Conservation (phyloP, 2,797 vertebrate genomes). For the Oreortyx pictus region DNA sequence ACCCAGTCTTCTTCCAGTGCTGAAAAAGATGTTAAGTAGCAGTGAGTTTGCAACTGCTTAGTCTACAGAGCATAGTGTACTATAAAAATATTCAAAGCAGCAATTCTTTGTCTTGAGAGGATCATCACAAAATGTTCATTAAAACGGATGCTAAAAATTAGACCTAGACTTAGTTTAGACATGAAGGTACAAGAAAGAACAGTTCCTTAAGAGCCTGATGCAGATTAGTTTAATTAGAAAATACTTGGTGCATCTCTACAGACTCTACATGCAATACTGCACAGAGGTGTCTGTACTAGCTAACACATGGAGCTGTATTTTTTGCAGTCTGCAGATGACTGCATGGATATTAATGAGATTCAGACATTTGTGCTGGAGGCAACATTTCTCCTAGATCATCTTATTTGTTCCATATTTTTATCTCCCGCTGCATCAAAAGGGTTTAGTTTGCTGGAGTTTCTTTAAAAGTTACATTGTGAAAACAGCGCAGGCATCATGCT, state of each 20-base stretch:
- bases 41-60: background rate
- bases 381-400: slow-evolving; percentile 47
- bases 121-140: background rate
- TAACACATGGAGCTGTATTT: slow-evolving; percentile 16
- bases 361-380: slow-evolving; percentile 50
- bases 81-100: background rate
- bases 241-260: background rate
- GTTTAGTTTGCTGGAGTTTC: slow-evolving; percentile 43
- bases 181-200: background rate
- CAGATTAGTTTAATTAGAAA: slow-evolving; percentile 38
- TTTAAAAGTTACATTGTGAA: slow-evolving; percentile 10
- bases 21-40: background rate
- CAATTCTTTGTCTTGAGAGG: background rate
- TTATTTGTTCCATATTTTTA: slow-evolving; percentile 54
- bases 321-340: slow-evolving; percentile 32
- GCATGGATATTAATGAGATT: slow-evolving; percentile 46
- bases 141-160: slow-evolving; percentile 11
- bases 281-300: background rate
- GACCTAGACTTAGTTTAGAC: background rate
- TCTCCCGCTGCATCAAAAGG: slow-evolving; percentile 34
- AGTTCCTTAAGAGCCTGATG: background rate
- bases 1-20: background rate
- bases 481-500: slow-evolving; percentile 22
- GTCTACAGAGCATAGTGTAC: background rate
- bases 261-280: background rate